These are phyloP conservation scores for Rhynchophorus ferrugineus DNA, from an alignment of 1,140 invertebrate genomes.

Conservation along the genomic window DNA sequence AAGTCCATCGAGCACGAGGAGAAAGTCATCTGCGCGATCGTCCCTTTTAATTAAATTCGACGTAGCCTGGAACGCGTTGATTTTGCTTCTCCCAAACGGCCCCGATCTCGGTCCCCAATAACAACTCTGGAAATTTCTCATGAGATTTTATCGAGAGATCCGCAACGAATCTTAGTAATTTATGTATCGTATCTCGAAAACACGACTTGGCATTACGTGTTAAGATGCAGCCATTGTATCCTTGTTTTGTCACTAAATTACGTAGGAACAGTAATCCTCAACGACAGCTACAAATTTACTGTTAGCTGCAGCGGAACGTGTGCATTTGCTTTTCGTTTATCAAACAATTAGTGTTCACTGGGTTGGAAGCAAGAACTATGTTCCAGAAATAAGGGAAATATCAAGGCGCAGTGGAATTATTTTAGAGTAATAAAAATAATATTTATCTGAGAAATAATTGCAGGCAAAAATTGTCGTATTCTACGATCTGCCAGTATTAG, in stretches of 20 bases:
- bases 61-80: not conserved
- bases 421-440: no score
- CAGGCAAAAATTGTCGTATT: no score
- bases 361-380: no score
- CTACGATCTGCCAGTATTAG: no score
- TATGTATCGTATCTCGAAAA: slow-evolving; percentile 19
- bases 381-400: no score
- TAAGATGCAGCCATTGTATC: slow-evolving; percentile 26
- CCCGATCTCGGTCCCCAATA: not conserved
- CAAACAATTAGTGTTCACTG: slow-evolving; percentile 21
- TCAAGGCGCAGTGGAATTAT: no score
- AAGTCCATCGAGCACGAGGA: no score
- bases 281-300: slow-evolving; percentile 28
- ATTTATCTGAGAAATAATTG: no score
- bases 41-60: slow-evolving; percentile 1
- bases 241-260: slow-evolving; percentile 32
- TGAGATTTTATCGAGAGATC: slow-evolving; percentile 17
- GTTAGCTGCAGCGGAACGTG: slow-evolving; percentile 5
- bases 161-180: slow-evolving; percentile 20
- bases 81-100: not conserved
- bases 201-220: slow-evolving; percentile 18
- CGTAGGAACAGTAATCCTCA: slow-evolving; percentile 25
- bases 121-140: slow-evolving; percentile 6
- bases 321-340: slow-evolving; percentile 20
- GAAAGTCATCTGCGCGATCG: no score